Percentiles rank a stretch among this genome's conserved stretches.
Conservation (phyloP, 2,113 vertebrate genomes). For the Zosterops pallidus region DNA sequence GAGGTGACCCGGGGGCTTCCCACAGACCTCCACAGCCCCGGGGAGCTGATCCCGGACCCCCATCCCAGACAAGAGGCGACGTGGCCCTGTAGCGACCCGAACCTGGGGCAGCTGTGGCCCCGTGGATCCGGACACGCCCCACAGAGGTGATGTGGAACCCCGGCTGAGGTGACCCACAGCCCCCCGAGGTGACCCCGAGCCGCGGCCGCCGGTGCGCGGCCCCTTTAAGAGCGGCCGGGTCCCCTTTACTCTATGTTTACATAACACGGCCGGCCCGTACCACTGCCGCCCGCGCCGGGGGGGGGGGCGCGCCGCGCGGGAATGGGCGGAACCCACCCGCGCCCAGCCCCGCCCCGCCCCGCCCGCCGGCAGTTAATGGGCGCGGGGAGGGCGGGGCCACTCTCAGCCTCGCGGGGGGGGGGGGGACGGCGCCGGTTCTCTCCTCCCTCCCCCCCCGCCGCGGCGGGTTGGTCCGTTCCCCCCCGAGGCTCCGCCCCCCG, state of each 20-base stretch:
- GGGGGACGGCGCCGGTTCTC: no score
- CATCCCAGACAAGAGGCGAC: accelerated
- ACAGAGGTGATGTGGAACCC: background rate
- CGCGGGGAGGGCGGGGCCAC: no score
- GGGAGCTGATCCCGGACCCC: accelerated
- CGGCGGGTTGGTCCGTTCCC: no score
- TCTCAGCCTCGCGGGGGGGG: no score
- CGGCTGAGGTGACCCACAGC: background rate
- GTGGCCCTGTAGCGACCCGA: background rate
- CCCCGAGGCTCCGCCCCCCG: no score
- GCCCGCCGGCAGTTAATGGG: no score
- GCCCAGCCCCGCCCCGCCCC: background rate
- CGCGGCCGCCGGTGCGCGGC: background rate
- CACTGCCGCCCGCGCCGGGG: background rate
- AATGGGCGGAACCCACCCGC: background rate
- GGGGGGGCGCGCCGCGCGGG: background rate
- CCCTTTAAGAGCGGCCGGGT: constrained; percentile 74
- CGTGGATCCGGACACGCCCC: background rate
- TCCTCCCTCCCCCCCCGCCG: no score
- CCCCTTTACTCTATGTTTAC: constrained; percentile 82
- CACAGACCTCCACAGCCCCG: accelerated
- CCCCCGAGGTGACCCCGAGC: background rate
- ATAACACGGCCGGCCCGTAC: constrained; percentile 72
- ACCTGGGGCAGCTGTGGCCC: background rate
- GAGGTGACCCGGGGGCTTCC: background rate